Conservation (phyloP, 2,113 vertebrate species). For the Cebidichthys violaceus region DNA sequence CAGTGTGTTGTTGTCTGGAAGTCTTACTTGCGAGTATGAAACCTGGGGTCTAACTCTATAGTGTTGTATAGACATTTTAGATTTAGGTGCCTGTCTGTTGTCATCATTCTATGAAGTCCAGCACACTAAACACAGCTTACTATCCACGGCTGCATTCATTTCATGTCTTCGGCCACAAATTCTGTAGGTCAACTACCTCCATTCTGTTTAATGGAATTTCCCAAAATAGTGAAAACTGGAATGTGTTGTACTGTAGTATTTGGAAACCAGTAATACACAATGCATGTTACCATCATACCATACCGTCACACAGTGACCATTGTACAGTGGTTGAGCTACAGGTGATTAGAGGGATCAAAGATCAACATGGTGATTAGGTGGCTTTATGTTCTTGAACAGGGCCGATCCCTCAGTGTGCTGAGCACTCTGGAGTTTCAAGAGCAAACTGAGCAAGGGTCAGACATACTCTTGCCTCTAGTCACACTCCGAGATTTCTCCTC, state of each 20-base stretch:
- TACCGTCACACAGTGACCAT: not conserved
- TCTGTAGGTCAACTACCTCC: not conserved
- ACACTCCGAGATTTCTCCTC: not conserved
- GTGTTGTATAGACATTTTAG: not conserved
- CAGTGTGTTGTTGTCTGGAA: not conserved
- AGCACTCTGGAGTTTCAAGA: not conserved
- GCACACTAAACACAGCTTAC: too few relatives aligned
- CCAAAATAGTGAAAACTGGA: not conserved
- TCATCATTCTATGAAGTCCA: not conserved
- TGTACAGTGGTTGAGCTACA: not conserved
- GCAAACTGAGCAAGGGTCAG: constrained; percentile 44
- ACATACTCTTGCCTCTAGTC: not conserved
- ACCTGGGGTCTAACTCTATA: not conserved
- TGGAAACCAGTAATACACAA: not conserved
- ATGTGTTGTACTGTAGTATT: not conserved
- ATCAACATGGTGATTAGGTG: not conserved
- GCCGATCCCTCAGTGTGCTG: not conserved
- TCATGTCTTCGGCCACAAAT: not conserved
- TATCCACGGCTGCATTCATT: not conserved
- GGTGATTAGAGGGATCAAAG: constrained; percentile 33
- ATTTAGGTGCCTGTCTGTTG: not conserved
- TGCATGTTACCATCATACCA: not conserved
- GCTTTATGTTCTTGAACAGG: not conserved
- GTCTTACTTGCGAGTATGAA: not conserved
- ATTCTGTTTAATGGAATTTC: not conserved